Base-by-base conservation (phyloP, 1,140 invertebrate species). In the Parasteatoda tepidariorum region DNA sequence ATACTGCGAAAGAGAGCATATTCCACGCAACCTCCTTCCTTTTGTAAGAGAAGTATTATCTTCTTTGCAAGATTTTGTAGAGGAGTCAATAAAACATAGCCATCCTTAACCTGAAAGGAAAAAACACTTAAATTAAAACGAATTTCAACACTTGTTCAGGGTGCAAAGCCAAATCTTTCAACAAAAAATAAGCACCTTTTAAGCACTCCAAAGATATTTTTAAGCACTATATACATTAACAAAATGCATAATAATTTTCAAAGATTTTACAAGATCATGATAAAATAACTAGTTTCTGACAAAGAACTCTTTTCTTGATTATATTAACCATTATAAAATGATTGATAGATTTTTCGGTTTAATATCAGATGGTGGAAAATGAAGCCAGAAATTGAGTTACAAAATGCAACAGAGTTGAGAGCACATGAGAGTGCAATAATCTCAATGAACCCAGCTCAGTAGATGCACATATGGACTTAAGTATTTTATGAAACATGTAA, bases 61-160 rank as follows among this genome's bases (percentile, higher is more conserved):
- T 93, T 90, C 64, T 91, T 89, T 0, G 91, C 92, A 74, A 93
- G 92, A 48, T 89, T 87, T 85, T 92, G 90, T 26, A 93, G 86
- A 3, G 90, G 89, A 3, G 89, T 91, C 22, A 94, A 87, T 84
- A 91, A 89, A 22, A 93, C 89, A 30, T 87, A 88, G 3, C 86
- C 84, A 34, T 90, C 89, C 6, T 88, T 88, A 13, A 88, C 88
- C 87, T 88, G 76, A n/a, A 84, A 38, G 26, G 62, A 75, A 82
- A 76, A 66, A 34, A 55, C 38, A 59, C 28, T 41, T 41, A 26
- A 83, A 3, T 7, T 7, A 61, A 15, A 6, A 24, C 11, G 22
- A n/a, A n/a, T n/a, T n/a, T n/a, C 11, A 11, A 61, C 6, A 24
- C 57, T 61, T 61, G 9, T 15, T 6, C 22, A 61, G 6, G 7